Base-by-base conservation (phyloP, 2,888 invertebrate genomes). In the Taphrorychus bicolor region DNA sequence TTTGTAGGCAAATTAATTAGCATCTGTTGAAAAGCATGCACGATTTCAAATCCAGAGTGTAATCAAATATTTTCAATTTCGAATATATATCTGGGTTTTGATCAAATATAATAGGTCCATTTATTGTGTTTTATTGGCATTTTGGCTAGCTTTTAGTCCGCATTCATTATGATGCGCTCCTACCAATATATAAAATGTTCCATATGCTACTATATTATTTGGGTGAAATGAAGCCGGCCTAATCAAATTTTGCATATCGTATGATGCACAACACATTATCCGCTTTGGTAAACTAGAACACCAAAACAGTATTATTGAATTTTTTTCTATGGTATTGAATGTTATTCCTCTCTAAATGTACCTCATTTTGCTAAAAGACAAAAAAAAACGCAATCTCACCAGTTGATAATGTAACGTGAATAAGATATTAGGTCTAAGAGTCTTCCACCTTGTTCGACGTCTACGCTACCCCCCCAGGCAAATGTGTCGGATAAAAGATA, bases 401-500 rank as follows among this genome's bases (percentile, higher is more conserved):
- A 53, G 61, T 45, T 54, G 54, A 54, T 54, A 62, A 62, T n/a
- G n/a, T n/a, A 53, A 48, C 23, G 45, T 54, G 41, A 54, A 45
- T 54, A 62, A 62, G n/a, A 54, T 54, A 62, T 62, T 62, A 54
- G 48, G 32, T 17, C 40, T 52, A 45, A 45, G 45, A 45, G 45
- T 45, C 18, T 21, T 21, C 41, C 52, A 60, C 53, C 54, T 54
- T 19, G 49, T 45, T 53, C 32, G 3, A 32, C 32, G 32, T 11
- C 52, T 64, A 49, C 64, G 58, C 52, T 64, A 52, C 59, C 53
- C 63, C 41, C 64, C 4, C 32, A 32, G 42, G 64, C 58, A 52
- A 64, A 57, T 52, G 59, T 64, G 41, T 58, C 58, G 58, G 58
- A 57, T 57, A 58, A 52, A 53, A 57, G 64, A 64, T 58, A 64